phyloP scores from a whole-genome alignment of 1,140 invertebrate genomes.

The Eufriesea mexicana region DNA sequence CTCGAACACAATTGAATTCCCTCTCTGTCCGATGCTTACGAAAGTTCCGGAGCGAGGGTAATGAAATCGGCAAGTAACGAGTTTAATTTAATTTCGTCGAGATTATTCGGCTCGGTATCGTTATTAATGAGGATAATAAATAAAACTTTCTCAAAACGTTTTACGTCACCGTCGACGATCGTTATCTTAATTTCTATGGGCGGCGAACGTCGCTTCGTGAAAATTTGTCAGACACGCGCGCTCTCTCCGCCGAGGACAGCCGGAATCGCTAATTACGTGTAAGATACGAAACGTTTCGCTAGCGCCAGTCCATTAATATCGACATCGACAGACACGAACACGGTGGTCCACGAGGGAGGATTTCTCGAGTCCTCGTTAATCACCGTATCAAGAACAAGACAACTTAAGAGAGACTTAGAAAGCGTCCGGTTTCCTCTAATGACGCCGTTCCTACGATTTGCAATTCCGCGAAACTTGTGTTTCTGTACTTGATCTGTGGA shows the following conservation, averaged over 20 bases:
- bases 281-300: conserved; percentile 59
- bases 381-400: conserved; percentile 47
- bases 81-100: neutral
- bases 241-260: conserved; percentile 39
- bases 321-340: conserved; percentile 58
- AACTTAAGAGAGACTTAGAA: conserved; percentile 47
- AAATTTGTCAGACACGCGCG: conserved; percentile 53
- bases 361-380: conserved; percentile 61
- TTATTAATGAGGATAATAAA: conserved; percentile 17
- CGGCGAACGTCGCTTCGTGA: conserved; percentile 36
- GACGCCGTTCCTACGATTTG: neutral
- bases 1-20: neutral
- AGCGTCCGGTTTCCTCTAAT: conserved; percentile 38
- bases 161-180: neutral
- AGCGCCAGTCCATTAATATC: conserved; percentile 58
- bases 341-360: conserved; percentile 57
- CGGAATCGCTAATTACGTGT: conserved; percentile 50
- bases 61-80: neutral
- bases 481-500: neutral
- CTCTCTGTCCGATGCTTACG: neutral
- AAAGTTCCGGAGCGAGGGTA: neutral
- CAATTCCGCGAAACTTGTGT: neutral
- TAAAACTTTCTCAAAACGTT: conserved; percentile 37
- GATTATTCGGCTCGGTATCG: neutral
- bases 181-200: conserved; percentile 18